Conservation (phyloP, 2,888 invertebrate species). For the Cylindroiulus punctatus region DNA sequence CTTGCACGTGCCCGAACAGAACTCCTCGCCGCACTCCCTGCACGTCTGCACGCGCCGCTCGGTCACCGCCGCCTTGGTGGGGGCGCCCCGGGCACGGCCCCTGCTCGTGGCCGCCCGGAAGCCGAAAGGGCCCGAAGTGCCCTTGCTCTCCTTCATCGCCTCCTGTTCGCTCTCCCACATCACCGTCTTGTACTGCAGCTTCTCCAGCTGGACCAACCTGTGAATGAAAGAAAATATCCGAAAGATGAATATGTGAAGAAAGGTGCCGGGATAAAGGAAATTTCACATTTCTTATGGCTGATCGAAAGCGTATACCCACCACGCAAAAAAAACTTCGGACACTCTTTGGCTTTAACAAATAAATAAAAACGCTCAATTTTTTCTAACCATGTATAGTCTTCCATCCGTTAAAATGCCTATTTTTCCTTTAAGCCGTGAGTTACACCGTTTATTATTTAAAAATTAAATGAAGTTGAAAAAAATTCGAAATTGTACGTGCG, state of each 20-base stretch:
- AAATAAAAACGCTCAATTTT: no score
- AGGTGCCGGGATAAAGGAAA: neutral
- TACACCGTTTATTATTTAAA: no score
- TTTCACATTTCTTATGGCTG: neutral
- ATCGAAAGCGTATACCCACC: no score
- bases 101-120: neutral
- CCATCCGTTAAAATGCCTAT: no score
- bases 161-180: conserved; percentile 75
- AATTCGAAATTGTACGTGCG: no score
- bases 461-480: no score
- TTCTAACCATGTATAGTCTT: no score
- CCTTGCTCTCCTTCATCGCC: conserved; percentile 80
- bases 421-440: no score
- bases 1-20: conserved; percentile 75
- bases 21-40: conserved; percentile 84
- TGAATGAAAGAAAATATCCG: conserved; percentile 60
- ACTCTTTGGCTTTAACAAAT: no score
- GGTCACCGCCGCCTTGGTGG: conserved; percentile 5
- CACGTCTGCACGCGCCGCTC: conserved; percentile 70
- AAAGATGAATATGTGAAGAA: neutral
- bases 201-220: conserved; percentile 83
- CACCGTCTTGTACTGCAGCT: conserved; percentile 78
- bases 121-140: conserved; percentile 68
- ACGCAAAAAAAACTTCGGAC: no score
- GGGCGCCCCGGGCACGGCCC: neutral